Evolutionary conservation across 1,140 invertebrate genomes (phyloP), one percentile per base, ranked within the genome.

Genomic region (Phortica variegata): DNA sequence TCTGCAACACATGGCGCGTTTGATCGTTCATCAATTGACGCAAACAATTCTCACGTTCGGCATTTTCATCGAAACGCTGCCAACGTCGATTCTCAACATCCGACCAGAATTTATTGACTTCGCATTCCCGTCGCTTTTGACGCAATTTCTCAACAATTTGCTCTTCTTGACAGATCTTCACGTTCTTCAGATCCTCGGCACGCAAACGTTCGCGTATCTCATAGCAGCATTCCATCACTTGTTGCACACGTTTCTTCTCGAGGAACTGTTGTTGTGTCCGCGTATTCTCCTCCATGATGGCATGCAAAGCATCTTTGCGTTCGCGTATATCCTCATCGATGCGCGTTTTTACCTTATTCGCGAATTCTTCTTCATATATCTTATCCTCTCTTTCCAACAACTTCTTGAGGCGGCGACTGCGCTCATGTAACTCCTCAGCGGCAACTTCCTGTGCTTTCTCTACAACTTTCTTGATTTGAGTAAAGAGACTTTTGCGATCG

Each of bases 171-270:
- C 60, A 52, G 3, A 59, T 44, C 13, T 56, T 56, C 0, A 51
- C 58, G n/a, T 69, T 52, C n/a, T 43, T 26, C 12, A 55, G 39
- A 16, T 73, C 61, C 29, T 56, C 52, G 10, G 52, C 47, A 1
- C 71, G 49, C 45, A 71, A 10, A 0, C 56, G 58, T 39, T 74
- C 58, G n/a, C 71, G 71, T 5, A 74, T 52, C 41, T 73, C 71
- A 40, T 69, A 63, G 50, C 70, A 73, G 40, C 58, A 60, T 4
- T 52, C 36, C 58, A 74, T 70, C 9, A 58, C 45, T 32, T 65
- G 63, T 33, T 74, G 70, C 13, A 61, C 23, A 5, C 54, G 54
- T 32, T 71, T 73, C 5, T 47, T 17, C 15, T 62, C 49, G 1
- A 68, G 39, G 33, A 65, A 71, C 33, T 62, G 34, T 41, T 57